Evolutionary conservation across 2,888 invertebrate species (phyloP).

Genomic region (Herminia tarsipennalis): DNA sequence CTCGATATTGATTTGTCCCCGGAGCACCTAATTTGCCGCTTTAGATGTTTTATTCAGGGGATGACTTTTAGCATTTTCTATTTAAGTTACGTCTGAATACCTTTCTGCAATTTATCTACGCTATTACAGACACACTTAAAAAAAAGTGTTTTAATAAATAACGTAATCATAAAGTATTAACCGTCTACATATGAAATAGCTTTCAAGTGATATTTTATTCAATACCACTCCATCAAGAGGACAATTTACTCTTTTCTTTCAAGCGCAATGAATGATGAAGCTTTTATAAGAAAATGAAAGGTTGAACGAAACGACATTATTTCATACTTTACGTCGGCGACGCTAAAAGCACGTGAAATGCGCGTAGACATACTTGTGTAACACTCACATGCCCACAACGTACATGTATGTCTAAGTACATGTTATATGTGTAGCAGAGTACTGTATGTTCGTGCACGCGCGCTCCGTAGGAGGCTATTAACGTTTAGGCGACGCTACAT

Average conservation of each 20-base stretch:
- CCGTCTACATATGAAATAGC: constrained; percentile 35
- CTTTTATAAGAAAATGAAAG: constrained; percentile 74
- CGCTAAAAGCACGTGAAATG: constrained; percentile 77
- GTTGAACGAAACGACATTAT: constrained; percentile 71
- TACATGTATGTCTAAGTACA: constrained; percentile 31
- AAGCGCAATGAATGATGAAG: constrained; percentile 61
- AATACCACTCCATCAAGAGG: constrained; percentile 54
- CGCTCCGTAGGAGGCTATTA: constrained; percentile 80
- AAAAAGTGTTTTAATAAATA: constrained; percentile 24
- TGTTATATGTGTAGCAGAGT: constrained; percentile 23
- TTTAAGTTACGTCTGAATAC: constrained; percentile 30
- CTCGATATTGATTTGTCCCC: constrained; percentile 79
- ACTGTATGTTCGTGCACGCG: constrained; percentile 57
- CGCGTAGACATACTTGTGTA: constrained; percentile 50
- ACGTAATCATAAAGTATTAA: constrained; percentile 35
- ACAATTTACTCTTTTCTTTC: constrained; percentile 67
- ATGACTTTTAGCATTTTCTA: constrained; percentile 62
- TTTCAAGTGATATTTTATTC: constrained; percentile 65
- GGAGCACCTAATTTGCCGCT: constrained; percentile 74
- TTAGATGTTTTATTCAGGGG: constrained; percentile 74
- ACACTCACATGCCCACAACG: constrained; percentile 12
- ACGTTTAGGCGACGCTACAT: constrained; percentile 83
- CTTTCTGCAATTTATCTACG: constrained; percentile 19
- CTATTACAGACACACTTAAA: constrained; percentile 17
- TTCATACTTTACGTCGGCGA: constrained; percentile 63